Evolutionary conservation across 2,113 vertebrate species (phyloP).

Genomic region (Nerophis ophidion): DNA sequence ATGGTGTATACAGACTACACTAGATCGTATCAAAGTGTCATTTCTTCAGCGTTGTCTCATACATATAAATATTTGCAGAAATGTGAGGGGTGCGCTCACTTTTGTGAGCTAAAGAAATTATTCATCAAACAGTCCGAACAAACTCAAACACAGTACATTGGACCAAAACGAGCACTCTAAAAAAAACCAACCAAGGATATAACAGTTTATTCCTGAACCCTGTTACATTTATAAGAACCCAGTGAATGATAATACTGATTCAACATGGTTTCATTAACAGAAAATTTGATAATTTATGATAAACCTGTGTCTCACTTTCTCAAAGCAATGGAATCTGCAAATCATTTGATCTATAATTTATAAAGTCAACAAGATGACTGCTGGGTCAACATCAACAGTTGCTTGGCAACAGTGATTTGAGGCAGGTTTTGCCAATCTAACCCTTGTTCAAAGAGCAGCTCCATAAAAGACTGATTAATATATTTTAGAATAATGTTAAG

Average conservation of each 20-base stretch:
- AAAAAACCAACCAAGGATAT: no score
- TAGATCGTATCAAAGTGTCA: no score
- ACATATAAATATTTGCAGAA: no score
- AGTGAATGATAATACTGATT: not conserved
- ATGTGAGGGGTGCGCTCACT: no score
- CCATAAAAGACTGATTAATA: slow-evolving; percentile 3
- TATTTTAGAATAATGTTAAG: not conserved
- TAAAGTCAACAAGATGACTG: slow-evolving; percentile 32
- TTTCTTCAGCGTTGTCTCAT: no score
- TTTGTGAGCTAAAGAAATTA: no score
- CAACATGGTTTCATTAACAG: not conserved
- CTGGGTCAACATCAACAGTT: slow-evolving; percentile 44
- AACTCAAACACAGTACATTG: no score
- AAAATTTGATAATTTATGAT: not conserved
- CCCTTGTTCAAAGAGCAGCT: slow-evolving; percentile 30
- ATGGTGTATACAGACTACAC: no score
- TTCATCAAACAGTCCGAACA: no score
- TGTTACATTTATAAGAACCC: no score
- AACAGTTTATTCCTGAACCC: no score
- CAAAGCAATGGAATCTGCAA: slow-evolving; percentile 26
- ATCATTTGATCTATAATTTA: slow-evolving; percentile 43
- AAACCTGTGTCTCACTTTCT: slow-evolving; percentile 6
- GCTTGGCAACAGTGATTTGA: slow-evolving; percentile 50
- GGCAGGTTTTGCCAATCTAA: slow-evolving; percentile 30
- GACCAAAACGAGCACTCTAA: no score